Evolutionary conservation across 2,888 invertebrate species (phyloP).

Genomic region (Pteria penguin): DNA sequence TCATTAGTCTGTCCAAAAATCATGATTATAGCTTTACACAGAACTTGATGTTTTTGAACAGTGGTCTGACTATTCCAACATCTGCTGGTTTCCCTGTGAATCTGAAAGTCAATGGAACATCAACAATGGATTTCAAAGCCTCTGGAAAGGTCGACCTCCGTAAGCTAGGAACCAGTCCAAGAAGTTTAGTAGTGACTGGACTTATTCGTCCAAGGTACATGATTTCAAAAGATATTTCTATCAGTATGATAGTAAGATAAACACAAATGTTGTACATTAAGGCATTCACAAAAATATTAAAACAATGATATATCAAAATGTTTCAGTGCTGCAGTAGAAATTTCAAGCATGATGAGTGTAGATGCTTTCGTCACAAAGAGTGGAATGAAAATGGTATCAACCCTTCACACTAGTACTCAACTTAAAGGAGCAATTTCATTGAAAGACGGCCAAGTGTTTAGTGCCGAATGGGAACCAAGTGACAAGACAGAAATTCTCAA

Average conservation of each 20-base stretch:
- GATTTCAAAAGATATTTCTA: too few relatives aligned
- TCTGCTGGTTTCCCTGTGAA: too few relatives aligned
- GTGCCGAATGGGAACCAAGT: slow-evolving; percentile 89
- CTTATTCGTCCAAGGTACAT: too few relatives aligned
- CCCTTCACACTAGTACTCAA: slow-evolving; percentile 91
- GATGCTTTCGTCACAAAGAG: slow-evolving; percentile 89
- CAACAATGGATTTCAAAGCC: too few relatives aligned
- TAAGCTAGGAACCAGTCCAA: too few relatives aligned
- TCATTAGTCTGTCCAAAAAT: slow-evolving; percentile 60
- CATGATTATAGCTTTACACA: slow-evolving; percentile 32
- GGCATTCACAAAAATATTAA: too few relatives aligned
- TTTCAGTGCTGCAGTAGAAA: slow-evolving; percentile 89
- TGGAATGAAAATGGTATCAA: slow-evolving; percentile 90
- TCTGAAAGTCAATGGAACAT: too few relatives aligned
- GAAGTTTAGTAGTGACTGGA: too few relatives aligned
- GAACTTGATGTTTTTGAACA: too few relatives aligned
- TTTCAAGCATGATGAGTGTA: slow-evolving; percentile 91
- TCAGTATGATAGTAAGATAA: too few relatives aligned
- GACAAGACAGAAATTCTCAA: slow-evolving; percentile 92
- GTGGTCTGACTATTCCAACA: too few relatives aligned
- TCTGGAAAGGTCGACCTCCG: too few relatives aligned
- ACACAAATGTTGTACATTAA: slow-evolving; percentile 85
- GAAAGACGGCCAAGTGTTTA: slow-evolving; percentile 85
- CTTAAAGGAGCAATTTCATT: slow-evolving; percentile 88
- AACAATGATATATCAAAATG: slow-evolving; percentile 13